Evolutionary conservation across 2,888 invertebrate genomes (phyloP).

Genomic region (Fissipunctia ypsillon): DNA sequence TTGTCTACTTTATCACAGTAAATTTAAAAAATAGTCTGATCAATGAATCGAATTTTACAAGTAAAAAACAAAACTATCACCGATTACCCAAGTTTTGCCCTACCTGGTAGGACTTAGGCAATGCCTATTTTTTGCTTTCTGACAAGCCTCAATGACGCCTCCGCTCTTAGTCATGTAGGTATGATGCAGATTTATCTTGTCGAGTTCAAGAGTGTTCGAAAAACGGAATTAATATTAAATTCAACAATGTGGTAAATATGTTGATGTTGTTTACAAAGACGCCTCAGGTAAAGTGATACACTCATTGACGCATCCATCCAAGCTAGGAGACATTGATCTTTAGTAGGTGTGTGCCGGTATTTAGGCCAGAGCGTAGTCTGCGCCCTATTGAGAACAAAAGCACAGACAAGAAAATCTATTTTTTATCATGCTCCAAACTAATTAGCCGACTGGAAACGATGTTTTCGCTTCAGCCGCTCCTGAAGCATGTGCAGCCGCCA

Average conservation of each 20-base stretch:
- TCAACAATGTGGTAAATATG: slow-evolving; percentile 33
- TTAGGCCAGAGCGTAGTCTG: slow-evolving; percentile 79
- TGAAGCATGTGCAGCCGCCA: slow-evolving; percentile 70
- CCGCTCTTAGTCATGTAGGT: slow-evolving; percentile 53
- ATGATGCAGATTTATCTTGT: slow-evolving; percentile 35
- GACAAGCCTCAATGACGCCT: slow-evolving; percentile 58
- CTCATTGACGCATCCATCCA: slow-evolving; percentile 51
- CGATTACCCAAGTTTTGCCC: too few relatives aligned
- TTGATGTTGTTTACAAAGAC: slow-evolving; percentile 58
- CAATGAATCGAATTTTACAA: too few relatives aligned
- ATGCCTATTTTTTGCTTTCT: slow-evolving; percentile 59
- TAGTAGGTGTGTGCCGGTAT: slow-evolving; percentile 77
- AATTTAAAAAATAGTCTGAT: too few relatives aligned
- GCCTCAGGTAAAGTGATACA: slow-evolving; percentile 49
- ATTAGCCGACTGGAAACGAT: slow-evolving; percentile 76
- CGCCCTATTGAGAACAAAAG: slow-evolving; percentile 75
- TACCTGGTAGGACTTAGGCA: too few relatives aligned
- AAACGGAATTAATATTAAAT: slow-evolving; percentile 14
- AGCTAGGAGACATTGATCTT: slow-evolving; percentile 66
- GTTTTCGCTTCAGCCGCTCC: slow-evolving; percentile 68
- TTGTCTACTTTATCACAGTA: too few relatives aligned
- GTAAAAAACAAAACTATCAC: too few relatives aligned
- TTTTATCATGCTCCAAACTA: slow-evolving; percentile 77
- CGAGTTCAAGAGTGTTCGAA: slow-evolving; percentile 50
- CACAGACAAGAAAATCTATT: slow-evolving; percentile 83